These are phyloP conservation scores for Steinernema scapterisci DNA, from an alignment of 2,888 invertebrate genomes.

Conservation along the genomic window DNA sequence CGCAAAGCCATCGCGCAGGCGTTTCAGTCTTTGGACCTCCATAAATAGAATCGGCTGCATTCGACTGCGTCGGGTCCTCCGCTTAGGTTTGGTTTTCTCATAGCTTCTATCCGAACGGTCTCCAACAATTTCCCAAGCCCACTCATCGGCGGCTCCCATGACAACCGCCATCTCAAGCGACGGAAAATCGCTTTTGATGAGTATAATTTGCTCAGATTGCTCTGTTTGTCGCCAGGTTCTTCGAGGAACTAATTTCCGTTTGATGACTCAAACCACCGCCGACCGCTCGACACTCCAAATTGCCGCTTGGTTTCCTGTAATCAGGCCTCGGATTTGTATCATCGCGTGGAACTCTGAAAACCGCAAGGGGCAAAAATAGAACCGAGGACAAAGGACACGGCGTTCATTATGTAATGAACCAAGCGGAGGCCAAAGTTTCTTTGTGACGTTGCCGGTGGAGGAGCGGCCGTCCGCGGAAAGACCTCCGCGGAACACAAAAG, in stretches of 20 bases:
- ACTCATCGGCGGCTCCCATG: not conserved
- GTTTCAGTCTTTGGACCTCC: not conserved
- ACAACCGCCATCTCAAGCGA: not conserved
- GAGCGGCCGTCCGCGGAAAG: too few relatives aligned
- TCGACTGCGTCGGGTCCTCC: not conserved
- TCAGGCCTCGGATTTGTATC: not conserved
- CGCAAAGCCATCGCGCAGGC: too few relatives aligned
- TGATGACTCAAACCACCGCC: not conserved
- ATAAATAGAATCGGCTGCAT: not conserved
- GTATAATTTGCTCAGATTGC: not conserved
- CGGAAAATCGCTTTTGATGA: not conserved
- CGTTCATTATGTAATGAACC: not conserved
- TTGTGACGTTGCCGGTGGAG: not conserved
- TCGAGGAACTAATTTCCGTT: not conserved
- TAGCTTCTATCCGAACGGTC: too few relatives aligned
- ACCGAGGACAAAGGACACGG: not conserved
- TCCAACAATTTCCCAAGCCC: too few relatives aligned
- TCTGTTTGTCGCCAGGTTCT: not conserved
- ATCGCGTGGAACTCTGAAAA: constrained; percentile 11
- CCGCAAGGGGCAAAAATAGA: not conserved
- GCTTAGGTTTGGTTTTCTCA: too few relatives aligned
- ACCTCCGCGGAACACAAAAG: too few relatives aligned
- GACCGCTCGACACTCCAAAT: not conserved
- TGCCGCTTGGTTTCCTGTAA: not conserved
- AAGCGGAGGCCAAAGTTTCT: not conserved